Evolutionary conservation across 2,797 vertebrate genomes (phyloP), one percentile per base, ranked within the genome.

Genomic region (Scolopax bukidnonensis): DNA sequence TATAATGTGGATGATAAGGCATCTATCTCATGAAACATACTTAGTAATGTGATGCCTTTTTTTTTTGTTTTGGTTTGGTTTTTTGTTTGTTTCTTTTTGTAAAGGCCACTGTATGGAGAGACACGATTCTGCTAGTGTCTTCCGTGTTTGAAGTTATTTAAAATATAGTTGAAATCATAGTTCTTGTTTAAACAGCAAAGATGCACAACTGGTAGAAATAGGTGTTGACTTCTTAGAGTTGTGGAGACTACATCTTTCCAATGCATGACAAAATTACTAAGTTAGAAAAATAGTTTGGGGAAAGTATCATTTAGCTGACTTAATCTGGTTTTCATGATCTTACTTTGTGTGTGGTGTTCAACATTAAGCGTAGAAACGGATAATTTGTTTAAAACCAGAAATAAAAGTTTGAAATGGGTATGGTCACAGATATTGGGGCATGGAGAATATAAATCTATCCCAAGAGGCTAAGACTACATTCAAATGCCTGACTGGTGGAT

Each of bases 11-110:
- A 9, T 38, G 13, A 12, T 48, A 20, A 51, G 6, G 43, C 8
- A 13, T 40, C 51, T 36, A 4, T 25, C 9, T 48, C 7, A 0
- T 11, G 15, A 30, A 73, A n/a, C 0, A 0, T 10, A 5, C 5
- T 36, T 19, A 23, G 4, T 38, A 32, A 41, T 1, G 5, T 24
- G 25, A 2, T 40, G 36, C 20, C 48, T 21, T n/a, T 36, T 36
- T 36, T 36, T 21, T 16, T 53, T 11, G 10, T 10, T 14, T 43
- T 20, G 41, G 16, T 2, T 4, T 19, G 6, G 6, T 24, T 48
- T 25, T 36, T 32, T 41, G 41, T 41, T 41, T 41, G 41, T 25
- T 15, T 3, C 20, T 4, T 38, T 40, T 56, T 48, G 36, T 36
- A 43, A 6, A 48, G 7, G 10, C 16, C 8, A 0, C 4, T 43